These are phyloP conservation scores for Euplagia quadripunctaria DNA, from an alignment of 2,888 invertebrate species.

Conservation along the genomic window DNA sequence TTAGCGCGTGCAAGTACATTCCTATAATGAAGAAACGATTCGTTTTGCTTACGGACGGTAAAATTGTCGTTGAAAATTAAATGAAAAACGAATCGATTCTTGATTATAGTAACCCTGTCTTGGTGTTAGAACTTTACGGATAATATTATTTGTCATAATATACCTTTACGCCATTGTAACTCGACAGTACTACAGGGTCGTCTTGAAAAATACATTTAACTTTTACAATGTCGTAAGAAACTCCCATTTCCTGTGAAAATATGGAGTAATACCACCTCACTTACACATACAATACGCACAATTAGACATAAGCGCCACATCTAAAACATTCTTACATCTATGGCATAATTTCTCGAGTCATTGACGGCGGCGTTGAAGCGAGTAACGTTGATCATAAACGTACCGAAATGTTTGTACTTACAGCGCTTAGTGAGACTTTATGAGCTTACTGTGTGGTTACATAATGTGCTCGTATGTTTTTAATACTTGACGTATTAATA, in stretches of 20 bases:
- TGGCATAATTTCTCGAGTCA: conserved; percentile 47
- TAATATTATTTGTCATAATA: no score
- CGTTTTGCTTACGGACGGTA: no score
- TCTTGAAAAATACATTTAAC: neutral
- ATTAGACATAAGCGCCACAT: conserved; percentile 17
- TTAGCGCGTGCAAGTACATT: no score
- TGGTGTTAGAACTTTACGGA: no score
- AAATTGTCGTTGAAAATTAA: no score
- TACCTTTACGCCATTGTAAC: neutral
- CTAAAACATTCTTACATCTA: conserved; percentile 18
- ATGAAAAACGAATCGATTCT: no score
- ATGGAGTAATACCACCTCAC: neutral
- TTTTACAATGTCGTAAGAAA: neutral
- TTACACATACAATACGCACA: conserved; percentile 4
- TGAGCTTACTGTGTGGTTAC: neutral
- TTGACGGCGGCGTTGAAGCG: conserved; percentile 35
- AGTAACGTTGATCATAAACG: conserved; percentile 29
- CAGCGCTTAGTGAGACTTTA: conserved; percentile 1
- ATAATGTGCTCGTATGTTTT: neutral
- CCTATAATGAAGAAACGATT: no score
- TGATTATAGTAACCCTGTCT: no score
- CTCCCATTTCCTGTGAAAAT: neutral
- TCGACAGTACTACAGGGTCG: neutral
- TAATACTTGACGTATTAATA: neutral
- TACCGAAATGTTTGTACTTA: conserved; percentile 12